These are phyloP conservation scores for Fabriciana adippe DNA, from an alignment of 2,888 invertebrate species.

Conservation along the genomic window DNA sequence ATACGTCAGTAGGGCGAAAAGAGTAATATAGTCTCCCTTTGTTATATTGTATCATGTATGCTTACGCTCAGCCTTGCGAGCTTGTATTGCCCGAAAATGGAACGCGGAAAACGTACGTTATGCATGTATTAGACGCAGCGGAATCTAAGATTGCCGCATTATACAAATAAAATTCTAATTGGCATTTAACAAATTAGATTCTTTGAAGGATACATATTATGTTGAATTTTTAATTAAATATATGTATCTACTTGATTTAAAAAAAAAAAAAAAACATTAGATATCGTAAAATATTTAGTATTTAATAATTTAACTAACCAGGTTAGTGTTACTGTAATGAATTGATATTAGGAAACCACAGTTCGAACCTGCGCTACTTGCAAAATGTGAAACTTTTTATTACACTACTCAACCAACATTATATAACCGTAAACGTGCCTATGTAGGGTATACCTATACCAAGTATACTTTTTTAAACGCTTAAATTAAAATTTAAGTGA, in stretches of 20 bases:
- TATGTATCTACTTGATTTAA: not conserved
- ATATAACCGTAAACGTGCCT: constrained; percentile 5
- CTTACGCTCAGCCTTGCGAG: constrained; percentile 45
- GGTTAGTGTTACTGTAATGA: too few species aligned
- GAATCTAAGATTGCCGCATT: constrained; percentile 41
- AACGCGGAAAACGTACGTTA: constrained; percentile 55
- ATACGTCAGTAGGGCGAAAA: constrained; percentile 14
- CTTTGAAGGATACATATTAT: not conserved
- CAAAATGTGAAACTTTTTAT: too few species aligned
- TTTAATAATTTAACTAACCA: too few species aligned
- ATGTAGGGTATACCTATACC: too few species aligned
- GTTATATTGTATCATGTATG: constrained; percentile 16
- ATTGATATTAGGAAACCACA: not conserved
- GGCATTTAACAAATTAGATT: constrained; percentile 8
- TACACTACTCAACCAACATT: not conserved
- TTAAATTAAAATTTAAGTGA: constrained; percentile 13
- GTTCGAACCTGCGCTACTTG: not conserved
- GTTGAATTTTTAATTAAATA: not conserved
- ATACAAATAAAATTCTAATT: constrained; percentile 27
- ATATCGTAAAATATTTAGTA: too few species aligned
- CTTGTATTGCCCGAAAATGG: constrained; percentile 63
- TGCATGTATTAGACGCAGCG: constrained; percentile 35
- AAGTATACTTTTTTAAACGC: not conserved
- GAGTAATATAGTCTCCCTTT: constrained; percentile 29
- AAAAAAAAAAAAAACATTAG: not conserved